Evolutionary conservation across 2,797 vertebrate genomes (phyloP).

Genomic region (Acrossocheilus wenchowensis): DNA sequence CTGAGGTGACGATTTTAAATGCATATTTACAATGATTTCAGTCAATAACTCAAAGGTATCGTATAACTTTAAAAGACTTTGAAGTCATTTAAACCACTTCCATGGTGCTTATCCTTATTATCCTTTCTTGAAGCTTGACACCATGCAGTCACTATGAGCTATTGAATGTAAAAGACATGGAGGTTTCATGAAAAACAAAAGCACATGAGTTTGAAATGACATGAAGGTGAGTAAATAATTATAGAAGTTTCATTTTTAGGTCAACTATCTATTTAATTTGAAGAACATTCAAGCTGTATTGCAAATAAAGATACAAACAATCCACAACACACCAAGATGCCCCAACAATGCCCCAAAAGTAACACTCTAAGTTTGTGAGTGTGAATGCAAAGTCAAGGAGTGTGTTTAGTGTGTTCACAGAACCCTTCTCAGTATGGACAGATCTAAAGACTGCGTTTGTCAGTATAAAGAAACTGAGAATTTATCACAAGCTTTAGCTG

Average conservation of each 20-base stretch:
- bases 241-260: background rate
- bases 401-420: constrained; percentile 80
- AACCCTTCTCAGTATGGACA: constrained; percentile 8
- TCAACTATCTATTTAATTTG: background rate
- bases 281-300: background rate
- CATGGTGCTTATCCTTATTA: background rate
- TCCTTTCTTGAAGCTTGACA: background rate
- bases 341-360: background rate
- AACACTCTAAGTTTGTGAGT: background rate
- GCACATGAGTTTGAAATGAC: background rate
- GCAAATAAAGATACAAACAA: background rate
- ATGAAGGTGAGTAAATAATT: background rate
- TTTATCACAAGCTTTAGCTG: constrained; percentile 29
- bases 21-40: background rate
- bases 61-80: background rate
- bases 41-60: background rate
- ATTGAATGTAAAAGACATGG: background rate
- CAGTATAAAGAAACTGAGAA: constrained; percentile 20
- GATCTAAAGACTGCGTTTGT: constrained; percentile 18
- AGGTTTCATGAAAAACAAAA: background rate
- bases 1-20: background rate
- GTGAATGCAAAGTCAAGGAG: constrained; percentile 5
- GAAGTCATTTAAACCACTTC: background rate
- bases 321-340: background rate
- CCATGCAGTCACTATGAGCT: too few species aligned